Conservation (phyloP, 2,797 vertebrate species). For the Acanthornis magna region DNA sequence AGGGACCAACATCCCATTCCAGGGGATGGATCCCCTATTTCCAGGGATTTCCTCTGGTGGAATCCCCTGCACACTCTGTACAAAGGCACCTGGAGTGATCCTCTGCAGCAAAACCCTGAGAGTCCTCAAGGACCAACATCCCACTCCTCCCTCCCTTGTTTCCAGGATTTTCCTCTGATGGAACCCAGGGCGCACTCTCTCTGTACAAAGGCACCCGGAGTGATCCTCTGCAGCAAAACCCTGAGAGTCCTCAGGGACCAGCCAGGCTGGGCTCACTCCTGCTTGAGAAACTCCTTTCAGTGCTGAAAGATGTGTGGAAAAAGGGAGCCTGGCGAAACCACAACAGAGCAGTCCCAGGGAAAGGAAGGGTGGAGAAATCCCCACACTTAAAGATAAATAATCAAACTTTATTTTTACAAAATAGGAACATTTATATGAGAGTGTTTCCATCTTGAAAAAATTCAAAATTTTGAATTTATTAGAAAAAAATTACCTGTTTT, state of each 20-base stretch:
- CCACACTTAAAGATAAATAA: not conserved
- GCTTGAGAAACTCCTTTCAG: not conserved
- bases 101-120: no score
- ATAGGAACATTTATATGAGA: not conserved
- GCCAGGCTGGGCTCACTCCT: not conserved
- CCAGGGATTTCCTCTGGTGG: no score
- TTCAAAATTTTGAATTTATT: not conserved
- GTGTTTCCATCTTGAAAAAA: not conserved
- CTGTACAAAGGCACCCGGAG: no score
- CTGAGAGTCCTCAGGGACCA: not conserved
- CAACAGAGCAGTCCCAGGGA: not conserved
- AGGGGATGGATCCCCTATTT: no score
- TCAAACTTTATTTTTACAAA: not conserved
- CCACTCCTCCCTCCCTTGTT: not conserved
- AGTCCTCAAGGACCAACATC: not conserved
- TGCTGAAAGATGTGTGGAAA: not conserved
- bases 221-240: accelerated
- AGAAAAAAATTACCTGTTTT: not conserved
- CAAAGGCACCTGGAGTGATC: no score
- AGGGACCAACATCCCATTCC: not conserved
- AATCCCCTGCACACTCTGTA: no score
- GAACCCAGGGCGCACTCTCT: not conserved
- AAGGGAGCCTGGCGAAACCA: not conserved
- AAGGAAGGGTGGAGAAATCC: not conserved
- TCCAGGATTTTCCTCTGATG: not conserved